A percentile compares a stretch with the other conserved stretches of the same genome.
These are phyloP conservation scores for Dicrostonyx torquatus DNA, from an alignment of 2,797 vertebrate species.

Conservation along the genomic window DNA sequence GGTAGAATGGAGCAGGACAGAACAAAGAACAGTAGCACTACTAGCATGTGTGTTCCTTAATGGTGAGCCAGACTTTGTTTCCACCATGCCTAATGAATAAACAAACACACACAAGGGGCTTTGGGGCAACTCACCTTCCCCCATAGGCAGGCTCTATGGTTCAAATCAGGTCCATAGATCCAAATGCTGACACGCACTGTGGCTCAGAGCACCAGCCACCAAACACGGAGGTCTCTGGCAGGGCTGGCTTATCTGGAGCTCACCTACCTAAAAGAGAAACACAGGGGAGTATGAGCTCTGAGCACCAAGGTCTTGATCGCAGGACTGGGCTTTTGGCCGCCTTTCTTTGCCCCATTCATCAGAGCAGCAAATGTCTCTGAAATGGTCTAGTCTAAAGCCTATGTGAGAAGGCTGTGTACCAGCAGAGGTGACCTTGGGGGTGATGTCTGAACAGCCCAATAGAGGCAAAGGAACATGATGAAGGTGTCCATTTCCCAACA, in stretches of 20 bases:
- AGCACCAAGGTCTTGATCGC: neutral
- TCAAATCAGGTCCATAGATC: slow-evolving; percentile 77
- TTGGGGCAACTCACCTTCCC: slow-evolving; percentile 82
- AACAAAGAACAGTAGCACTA: fast-evolving
- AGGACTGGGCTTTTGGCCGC: no score
- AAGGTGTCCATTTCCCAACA: neutral
- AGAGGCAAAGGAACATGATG: neutral
- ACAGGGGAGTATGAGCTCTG: neutral
- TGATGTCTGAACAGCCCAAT: neutral
- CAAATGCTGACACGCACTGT: slow-evolving; percentile 2
- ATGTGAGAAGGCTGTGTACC: fast-evolving
- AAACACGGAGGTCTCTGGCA: neutral
- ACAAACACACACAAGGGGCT: neutral
- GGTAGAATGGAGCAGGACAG: fast-evolving
- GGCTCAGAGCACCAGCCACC: slow-evolving; percentile 36
- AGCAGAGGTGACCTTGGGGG: neutral
- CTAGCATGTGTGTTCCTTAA: neutral
- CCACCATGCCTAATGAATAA: neutral
- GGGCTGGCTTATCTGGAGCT: neutral
- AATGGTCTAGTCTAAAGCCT: neutral
- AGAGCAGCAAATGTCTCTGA: neutral
- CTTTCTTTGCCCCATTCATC: neutral
- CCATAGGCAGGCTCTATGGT: slow-evolving; percentile 78
- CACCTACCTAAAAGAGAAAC: slow-evolving; percentile 76
- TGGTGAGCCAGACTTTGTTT: neutral